Evolutionary conservation across 2,113 vertebrate genomes (phyloP).

Genomic region (Brachypodius melanocephalos): DNA sequence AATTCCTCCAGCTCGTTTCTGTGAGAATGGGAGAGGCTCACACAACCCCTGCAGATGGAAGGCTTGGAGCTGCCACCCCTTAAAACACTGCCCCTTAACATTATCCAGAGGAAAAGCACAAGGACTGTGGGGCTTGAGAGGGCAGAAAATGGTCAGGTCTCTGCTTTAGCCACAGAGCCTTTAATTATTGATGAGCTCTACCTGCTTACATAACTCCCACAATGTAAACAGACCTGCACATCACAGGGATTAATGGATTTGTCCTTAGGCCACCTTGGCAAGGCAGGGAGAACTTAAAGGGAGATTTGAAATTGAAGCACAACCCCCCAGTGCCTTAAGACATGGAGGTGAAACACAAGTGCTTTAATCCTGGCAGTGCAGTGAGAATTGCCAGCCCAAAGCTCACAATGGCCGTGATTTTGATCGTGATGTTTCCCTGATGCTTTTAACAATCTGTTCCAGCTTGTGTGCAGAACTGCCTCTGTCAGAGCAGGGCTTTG

Average conservation of each 20-base stretch:
- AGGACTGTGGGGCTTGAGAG: neutral
- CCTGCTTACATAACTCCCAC: neutral
- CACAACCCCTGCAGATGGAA: neutral
- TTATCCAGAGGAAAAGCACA: neutral
- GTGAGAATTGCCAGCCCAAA: neutral
- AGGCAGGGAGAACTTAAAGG: neutral
- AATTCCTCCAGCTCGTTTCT: neutral
- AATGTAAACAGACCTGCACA: slow-evolving; percentile 1
- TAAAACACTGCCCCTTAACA: neutral
- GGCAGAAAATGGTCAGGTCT: neutral
- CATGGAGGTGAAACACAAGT: neutral
- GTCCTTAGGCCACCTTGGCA: slow-evolving; percentile 39
- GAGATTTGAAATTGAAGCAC: slow-evolving; percentile 19
- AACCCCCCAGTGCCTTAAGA: neutral
- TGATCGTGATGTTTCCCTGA: neutral
- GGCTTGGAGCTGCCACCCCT: neutral
- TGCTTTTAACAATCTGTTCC: neutral
- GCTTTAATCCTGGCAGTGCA: neutral
- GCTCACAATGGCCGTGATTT: neutral
- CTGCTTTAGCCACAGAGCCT: neutral
- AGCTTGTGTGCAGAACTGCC: neutral
- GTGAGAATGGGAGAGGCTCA: neutral
- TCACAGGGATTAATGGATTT: slow-evolving; percentile 9
- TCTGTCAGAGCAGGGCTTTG: neutral
- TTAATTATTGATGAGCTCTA: slow-evolving; percentile 37